A percentile compares a stretch with the other conserved stretches of the same genome.
Conservation (phyloP, 2,888 invertebrate species). For the Drosophila fulvimacula region DNA sequence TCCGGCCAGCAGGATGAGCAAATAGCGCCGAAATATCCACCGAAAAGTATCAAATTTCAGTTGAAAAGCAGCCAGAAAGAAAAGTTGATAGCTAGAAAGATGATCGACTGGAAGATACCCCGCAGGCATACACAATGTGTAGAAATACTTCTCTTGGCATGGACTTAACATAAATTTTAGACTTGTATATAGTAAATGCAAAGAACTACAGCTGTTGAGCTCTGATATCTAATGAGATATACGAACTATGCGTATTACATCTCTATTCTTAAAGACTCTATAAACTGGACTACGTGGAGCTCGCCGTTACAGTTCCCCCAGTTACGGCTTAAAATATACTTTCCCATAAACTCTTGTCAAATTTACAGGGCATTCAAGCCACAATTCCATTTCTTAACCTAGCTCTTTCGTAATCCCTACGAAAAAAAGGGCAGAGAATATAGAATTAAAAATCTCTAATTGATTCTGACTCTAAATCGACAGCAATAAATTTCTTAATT, state of each 20-base stretch:
- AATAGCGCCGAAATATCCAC: conserved; percentile 36
- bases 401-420: neutral
- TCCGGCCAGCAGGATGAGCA: conserved; percentile 29
- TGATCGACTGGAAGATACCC: conserved; percentile 5
- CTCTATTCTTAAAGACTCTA: neutral
- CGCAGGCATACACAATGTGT: no score
- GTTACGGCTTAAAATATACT: no score
- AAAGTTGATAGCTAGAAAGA: conserved; percentile 6
- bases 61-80: conserved; percentile 17
- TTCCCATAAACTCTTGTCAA: neutral
- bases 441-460: neutral
- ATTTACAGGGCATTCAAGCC: neutral
- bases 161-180: neutral
- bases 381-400: neutral
- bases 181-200: neutral
- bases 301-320: no score
- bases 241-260: neutral
- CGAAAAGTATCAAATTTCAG: conserved; percentile 73
- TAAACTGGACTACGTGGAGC: neutral
- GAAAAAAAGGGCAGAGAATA: neutral
- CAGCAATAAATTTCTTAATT: neutral
- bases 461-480: neutral
- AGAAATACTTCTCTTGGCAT: neutral
- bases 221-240: neutral
- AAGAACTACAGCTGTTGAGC: no score